Evolutionary conservation across 2,888 invertebrate genomes (phyloP).

Genomic region (Macroteleia sp.): DNA sequence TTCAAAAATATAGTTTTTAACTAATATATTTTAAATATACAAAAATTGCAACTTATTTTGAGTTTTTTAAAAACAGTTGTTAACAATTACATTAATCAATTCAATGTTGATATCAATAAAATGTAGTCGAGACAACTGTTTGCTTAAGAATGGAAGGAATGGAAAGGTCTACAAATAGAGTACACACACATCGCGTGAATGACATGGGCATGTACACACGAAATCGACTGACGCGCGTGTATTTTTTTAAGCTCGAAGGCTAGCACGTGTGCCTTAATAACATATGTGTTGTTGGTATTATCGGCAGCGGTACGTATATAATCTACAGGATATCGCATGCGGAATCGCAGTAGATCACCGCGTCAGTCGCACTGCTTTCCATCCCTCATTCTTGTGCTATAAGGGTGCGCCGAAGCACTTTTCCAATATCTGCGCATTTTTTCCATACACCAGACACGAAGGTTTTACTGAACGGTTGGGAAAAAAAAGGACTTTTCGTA

Average conservation of each 20-base stretch:
- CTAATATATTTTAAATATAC: no score
- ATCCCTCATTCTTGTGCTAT: slow-evolving; percentile 47
- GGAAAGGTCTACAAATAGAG: slow-evolving; percentile 30
- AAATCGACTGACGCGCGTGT: slow-evolving; percentile 23
- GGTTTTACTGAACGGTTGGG: neutral
- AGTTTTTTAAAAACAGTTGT: no score
- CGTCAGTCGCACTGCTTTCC: slow-evolving; percentile 65
- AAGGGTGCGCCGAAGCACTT: slow-evolving; percentile 53
- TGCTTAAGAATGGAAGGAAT: slow-evolving; percentile 22
- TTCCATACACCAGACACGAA: slow-evolving; percentile 30
- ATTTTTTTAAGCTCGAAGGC: slow-evolving; percentile 36
- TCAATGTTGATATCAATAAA: slow-evolving; percentile 21
- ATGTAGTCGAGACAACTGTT: slow-evolving; percentile 10
- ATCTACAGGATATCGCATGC: slow-evolving; percentile 61
- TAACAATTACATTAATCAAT: no score
- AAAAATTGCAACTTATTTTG: no score
- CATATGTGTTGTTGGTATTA: slow-evolving; percentile 53
- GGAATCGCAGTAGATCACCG: slow-evolving; percentile 66
- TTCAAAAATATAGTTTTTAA: no score
- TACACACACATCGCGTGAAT: slow-evolving; percentile 45
- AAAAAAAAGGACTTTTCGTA: slow-evolving; percentile 15
- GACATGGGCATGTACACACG: slow-evolving; percentile 30
- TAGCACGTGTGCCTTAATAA: slow-evolving; percentile 48
- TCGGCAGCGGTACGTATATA: slow-evolving; percentile 49
- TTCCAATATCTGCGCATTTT: slow-evolving; percentile 65